phyloP scores from a whole-genome alignment of 2,797 vertebrate species.

The Sebastiscus albofasciatus region DNA sequence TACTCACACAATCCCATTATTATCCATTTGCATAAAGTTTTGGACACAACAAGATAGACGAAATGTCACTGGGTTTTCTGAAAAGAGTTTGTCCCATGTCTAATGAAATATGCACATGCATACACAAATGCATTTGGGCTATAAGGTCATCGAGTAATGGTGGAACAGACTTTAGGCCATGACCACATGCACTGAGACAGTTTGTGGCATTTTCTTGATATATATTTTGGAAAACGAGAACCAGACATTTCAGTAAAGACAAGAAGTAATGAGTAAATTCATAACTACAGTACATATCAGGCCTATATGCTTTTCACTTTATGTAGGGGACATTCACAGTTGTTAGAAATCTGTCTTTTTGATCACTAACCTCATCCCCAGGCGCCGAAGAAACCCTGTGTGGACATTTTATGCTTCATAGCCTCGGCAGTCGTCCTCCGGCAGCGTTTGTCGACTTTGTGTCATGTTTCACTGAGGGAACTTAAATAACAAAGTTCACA shows the following conservation, averaged over 20 bases:
- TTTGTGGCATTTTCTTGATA: neutral
- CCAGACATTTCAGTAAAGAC: neutral
- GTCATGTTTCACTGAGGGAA: neutral
- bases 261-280: neutral
- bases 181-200: neutral
- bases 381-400: neutral
- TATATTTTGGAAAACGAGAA: neutral
- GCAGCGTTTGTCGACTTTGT: constrained; percentile 8
- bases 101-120: neutral
- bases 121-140: neutral
- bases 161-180: neutral
- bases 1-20: neutral
- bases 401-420: constrained; percentile 5
- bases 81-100: neutral
- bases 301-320: neutral
- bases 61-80: constrained; percentile 9
- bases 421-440: neutral
- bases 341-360: constrained; percentile 6
- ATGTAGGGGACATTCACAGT: neutral
- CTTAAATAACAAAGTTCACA: constrained; percentile 18
- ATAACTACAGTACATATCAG: neutral
- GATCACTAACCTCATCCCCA: constrained; percentile 2
- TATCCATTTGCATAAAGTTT: neutral
- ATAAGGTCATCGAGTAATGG: neutral
- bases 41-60: neutral